Conservation (phyloP, 2,797 vertebrate species). For the Semaprochilodus insignis region DNA sequence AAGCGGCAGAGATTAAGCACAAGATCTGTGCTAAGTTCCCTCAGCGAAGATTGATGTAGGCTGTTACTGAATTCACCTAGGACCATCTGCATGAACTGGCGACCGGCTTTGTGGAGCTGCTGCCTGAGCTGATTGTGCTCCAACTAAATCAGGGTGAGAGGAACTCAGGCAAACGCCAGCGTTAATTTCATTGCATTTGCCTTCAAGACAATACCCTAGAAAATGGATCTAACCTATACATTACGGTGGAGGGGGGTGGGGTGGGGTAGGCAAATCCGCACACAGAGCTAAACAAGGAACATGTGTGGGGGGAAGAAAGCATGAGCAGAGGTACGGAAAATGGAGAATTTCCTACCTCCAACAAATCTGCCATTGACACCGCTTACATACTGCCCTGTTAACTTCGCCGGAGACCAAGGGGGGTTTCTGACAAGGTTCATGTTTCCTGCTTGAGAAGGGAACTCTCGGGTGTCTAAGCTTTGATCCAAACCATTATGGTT, state of each 20-base stretch:
- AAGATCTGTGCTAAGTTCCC: neutral
- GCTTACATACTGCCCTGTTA: neutral
- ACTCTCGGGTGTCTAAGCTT: constrained; percentile 2
- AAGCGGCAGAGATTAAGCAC: constrained; percentile 11
- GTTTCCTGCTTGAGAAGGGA: constrained; percentile 1
- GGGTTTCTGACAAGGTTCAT: constrained; percentile 29
- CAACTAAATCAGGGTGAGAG: constrained; percentile 40
- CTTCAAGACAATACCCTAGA: neutral
- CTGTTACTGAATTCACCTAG: neutral
- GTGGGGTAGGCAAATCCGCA: neutral
- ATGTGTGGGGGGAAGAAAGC: constrained; percentile 44
- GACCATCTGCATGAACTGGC: constrained; percentile 22
- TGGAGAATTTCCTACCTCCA: constrained; percentile 2
- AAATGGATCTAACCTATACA: constrained; percentile 7
- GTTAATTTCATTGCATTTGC: constrained; percentile 24
- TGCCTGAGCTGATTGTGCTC: constrained; percentile 16
- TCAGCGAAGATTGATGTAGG: constrained; percentile 38
- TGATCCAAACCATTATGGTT: neutral
- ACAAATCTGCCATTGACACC: constrained; percentile 15
- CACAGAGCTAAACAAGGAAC: constrained; percentile 47
- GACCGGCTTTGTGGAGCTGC: constrained; percentile 12
- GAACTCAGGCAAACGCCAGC: neutral
- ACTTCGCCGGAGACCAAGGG: neutral
- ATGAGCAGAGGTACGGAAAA: constrained; percentile 13
- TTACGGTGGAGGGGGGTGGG: neutral